These are phyloP conservation scores for Microtus pennsylvanicus DNA, from an alignment of 2,113 vertebrate genomes.

Conservation along the genomic window DNA sequence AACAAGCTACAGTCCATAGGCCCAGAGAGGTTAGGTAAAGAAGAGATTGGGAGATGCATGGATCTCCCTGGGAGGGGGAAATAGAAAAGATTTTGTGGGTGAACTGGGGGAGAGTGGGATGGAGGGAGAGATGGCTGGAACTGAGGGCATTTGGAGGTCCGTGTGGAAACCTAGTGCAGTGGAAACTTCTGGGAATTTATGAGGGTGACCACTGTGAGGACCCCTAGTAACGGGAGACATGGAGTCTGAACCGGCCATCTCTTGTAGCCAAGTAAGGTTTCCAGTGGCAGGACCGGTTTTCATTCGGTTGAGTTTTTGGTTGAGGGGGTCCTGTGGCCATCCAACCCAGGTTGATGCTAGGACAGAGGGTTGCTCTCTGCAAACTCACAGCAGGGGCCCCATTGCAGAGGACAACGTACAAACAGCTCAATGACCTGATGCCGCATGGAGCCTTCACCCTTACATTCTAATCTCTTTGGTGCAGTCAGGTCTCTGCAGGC, in stretches of 20 bases:
- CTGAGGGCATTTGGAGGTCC: too few species aligned
- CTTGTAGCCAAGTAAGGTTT: not conserved
- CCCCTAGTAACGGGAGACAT: not conserved
- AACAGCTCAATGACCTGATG: not conserved
- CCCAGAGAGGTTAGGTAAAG: not conserved
- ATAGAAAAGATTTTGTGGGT: not conserved
- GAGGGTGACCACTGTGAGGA: not conserved
- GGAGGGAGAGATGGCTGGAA: not conserved
- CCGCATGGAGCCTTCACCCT: not conserved
- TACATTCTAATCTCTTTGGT: not conserved
- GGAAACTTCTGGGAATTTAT: not conserved
- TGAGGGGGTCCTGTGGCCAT: not conserved
- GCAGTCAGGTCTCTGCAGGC: not conserved
- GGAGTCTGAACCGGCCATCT: not conserved
- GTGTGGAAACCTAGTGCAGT: not conserved
- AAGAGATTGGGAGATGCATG: not conserved
- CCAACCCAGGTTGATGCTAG: too few species aligned
- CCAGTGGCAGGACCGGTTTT: not conserved
- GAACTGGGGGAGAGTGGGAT: too few species aligned
- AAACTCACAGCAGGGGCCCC: not conserved
- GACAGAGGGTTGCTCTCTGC: not conserved
- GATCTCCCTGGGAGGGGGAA: not conserved
- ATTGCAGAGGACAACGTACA: not conserved
- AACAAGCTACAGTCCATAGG: not conserved
- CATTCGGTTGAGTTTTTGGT: not conserved